phyloP scores from a whole-genome alignment of 2,113 vertebrate species.

The Strigops habroptila region DNA sequence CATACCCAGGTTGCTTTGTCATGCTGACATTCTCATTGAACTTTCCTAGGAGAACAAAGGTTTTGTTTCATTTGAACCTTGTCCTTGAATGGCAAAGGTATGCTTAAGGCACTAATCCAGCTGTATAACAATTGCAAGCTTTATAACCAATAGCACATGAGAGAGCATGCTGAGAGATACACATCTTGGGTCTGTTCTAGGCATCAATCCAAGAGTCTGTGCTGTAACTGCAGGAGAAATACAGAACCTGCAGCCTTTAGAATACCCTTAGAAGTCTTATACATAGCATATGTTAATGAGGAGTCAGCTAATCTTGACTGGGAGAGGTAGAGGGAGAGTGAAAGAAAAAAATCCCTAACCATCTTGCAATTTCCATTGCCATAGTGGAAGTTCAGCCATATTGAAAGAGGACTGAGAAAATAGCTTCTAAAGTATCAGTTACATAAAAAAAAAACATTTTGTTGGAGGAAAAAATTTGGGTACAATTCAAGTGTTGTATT shows the following conservation, averaged over 20 bases:
- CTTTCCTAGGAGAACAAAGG: slow-evolving; percentile 40
- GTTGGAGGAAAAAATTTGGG: not conserved
- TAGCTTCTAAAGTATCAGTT: not conserved
- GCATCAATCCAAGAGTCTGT: not conserved
- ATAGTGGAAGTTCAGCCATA: not conserved
- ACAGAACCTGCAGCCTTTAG: not conserved
- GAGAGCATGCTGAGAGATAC: slow-evolving; percentile 29
- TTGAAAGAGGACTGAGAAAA: not conserved
- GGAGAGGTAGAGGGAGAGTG: not conserved
- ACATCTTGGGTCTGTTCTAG: slow-evolving; percentile 37
- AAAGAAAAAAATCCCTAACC: not conserved
- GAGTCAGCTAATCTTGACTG: not conserved
- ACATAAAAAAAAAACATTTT: not conserved
- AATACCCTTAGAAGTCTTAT: not conserved
- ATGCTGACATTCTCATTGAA: slow-evolving; percentile 46
- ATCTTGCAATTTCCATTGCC: not conserved
- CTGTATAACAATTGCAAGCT: slow-evolving; percentile 49
- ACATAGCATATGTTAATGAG: not conserved
- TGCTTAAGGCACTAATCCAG: slow-evolving; percentile 39
- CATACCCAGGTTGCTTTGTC: slow-evolving; percentile 44
- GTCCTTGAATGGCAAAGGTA: slow-evolving; percentile 55
- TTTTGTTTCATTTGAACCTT: slow-evolving; percentile 21
- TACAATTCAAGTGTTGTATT: not conserved
- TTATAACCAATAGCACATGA: slow-evolving; percentile 49
- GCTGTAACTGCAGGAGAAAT: not conserved